These are phyloP conservation scores for Metopolophium dirhodum DNA, from an alignment of 1,140 invertebrate species.

Conservation along the genomic window DNA sequence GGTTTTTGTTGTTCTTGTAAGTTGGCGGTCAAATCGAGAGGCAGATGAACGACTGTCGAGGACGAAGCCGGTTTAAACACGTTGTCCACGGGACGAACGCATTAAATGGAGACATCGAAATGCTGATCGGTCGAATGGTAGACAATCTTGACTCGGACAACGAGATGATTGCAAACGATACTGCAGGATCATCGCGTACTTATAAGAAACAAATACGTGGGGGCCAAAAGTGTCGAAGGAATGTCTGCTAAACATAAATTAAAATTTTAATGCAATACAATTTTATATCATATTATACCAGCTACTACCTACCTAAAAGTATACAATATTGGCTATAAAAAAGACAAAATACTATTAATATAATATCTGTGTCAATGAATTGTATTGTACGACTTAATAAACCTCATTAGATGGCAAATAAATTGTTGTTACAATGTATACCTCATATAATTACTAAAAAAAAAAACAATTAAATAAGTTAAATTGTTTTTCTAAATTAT, in stretches of 20 bases:
- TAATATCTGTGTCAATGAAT: background rate
- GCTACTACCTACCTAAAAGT: background rate
- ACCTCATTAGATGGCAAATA: background rate
- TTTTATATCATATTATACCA: too few relatives aligned
- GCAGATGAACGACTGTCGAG: background rate
- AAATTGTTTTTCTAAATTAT: background rate
- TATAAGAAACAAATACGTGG: conserved; percentile 24
- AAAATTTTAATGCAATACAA: background rate
- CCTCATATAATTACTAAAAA: background rate
- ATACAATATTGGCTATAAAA: background rate
- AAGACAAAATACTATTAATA: background rate
- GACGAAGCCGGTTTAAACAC: background rate
- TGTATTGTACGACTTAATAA: background rate
- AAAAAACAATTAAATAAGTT: background rate
- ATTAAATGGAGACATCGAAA: background rate
- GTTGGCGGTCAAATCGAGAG: background rate
- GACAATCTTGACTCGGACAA: background rate
- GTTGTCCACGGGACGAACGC: background rate
- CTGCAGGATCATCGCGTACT: too few relatives aligned
- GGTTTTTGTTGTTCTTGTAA: conserved; percentile 44
- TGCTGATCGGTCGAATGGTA: background rate
- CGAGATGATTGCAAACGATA: background rate
- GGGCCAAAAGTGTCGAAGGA: background rate
- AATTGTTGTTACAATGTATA: background rate
- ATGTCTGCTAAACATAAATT: background rate